These are phyloP conservation scores for Chydorus sphaericus DNA, from an alignment of 2,888 invertebrate species.

Conservation along the genomic window DNA sequence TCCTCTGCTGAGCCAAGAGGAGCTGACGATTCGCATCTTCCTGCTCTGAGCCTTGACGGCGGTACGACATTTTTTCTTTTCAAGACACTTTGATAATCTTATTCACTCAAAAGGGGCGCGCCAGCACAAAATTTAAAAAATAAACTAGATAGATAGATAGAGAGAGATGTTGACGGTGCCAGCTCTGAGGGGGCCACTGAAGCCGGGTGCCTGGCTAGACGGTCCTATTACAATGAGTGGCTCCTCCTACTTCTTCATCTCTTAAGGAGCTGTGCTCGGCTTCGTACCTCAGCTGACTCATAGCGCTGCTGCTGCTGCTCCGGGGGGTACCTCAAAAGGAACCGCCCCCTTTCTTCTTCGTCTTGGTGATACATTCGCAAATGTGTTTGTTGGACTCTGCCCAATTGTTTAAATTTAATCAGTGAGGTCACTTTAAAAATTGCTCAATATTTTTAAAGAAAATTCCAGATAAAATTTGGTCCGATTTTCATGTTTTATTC, in stretches of 20 bases:
- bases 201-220: neutral
- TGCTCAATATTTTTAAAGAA: too few species aligned
- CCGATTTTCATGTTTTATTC: too few species aligned
- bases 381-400: too few species aligned
- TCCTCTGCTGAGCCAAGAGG: slow-evolving; percentile 15
- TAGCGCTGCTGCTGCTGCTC: neutral
- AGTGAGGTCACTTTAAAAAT: too few species aligned
- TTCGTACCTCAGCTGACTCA: too few species aligned
- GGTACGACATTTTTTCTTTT: too few species aligned
- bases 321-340: neutral
- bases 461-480: too few species aligned
- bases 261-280: neutral
- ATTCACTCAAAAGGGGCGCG: too few species aligned
- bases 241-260: neutral
- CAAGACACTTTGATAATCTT: too few species aligned
- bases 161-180: neutral
- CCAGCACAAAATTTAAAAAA: neutral
- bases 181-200: slow-evolving; percentile 7
- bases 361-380: too few species aligned
- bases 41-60: too few species aligned
- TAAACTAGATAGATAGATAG: neutral
- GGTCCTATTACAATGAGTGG: neutral
- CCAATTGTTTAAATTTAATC: too few species aligned
- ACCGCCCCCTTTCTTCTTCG: neutral
- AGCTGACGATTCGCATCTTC: slow-evolving; percentile 6